phyloP scores from a whole-genome alignment of 2,797 vertebrate genomes.

The Myripristis murdjan region DNA sequence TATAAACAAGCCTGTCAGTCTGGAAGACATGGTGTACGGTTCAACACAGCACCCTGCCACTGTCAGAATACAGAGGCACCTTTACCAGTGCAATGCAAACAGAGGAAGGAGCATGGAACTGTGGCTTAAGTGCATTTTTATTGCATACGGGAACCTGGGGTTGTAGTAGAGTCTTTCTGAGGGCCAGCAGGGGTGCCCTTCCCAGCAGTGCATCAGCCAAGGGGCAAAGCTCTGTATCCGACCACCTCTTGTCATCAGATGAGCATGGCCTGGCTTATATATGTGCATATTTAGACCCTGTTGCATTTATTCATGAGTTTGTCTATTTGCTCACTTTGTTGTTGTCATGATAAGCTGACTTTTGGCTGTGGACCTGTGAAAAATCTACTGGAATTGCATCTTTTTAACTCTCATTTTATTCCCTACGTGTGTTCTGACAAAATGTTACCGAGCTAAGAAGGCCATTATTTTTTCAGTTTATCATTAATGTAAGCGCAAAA shows the following conservation, averaged over 20 bases:
- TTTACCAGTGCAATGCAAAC: slow-evolving; percentile 61
- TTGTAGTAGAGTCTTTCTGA: slow-evolving; percentile 46
- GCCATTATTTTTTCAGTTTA: slow-evolving; percentile 1
- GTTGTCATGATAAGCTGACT: slow-evolving; percentile 52
- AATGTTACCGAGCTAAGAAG: background rate
- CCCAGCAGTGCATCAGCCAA: slow-evolving; percentile 43
- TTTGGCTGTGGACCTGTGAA: slow-evolving; percentile 54
- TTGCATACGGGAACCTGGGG: slow-evolving; percentile 53
- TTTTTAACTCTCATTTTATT: slow-evolving; percentile 25
- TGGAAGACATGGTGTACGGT: slow-evolving; percentile 66
- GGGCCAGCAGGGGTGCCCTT: slow-evolving; percentile 50
- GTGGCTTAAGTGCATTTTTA: slow-evolving; percentile 68
- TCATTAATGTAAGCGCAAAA: background rate
- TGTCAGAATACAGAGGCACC: slow-evolving; percentile 67
- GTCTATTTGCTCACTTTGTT: slow-evolving; percentile 67
- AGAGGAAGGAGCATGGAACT: slow-evolving; percentile 55
- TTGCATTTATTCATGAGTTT: slow-evolving; percentile 69
- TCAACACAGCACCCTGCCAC: slow-evolving; percentile 53
- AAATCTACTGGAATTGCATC: slow-evolving; percentile 45
- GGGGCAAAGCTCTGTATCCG: slow-evolving; percentile 43
- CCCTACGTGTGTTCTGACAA: background rate
- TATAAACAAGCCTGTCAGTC: slow-evolving; percentile 78
- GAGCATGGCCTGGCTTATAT: slow-evolving; percentile 46
- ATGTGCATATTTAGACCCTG: slow-evolving; percentile 63
- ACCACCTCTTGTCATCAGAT: slow-evolving; percentile 59